A percentile compares a stretch with the other conserved stretches of the same genome.
These are phyloP conservation scores for Euzophera pinguis DNA, from an alignment of 2,888 invertebrate species.

Conservation along the genomic window DNA sequence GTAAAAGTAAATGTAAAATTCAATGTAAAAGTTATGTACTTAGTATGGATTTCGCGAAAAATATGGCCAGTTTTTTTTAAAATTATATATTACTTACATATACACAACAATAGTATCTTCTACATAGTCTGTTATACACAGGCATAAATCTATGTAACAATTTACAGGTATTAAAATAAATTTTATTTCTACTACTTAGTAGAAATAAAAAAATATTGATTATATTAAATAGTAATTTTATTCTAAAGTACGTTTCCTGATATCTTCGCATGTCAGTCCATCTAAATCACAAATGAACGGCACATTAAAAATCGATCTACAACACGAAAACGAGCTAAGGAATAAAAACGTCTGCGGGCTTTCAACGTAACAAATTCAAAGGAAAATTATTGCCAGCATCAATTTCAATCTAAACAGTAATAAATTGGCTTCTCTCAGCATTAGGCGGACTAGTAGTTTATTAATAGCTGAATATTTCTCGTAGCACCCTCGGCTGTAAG, in stretches of 20 bases:
- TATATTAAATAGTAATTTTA: neutral
- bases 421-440: slow-evolving; percentile 77
- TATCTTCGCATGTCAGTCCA: slow-evolving; percentile 2
- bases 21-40: too few species aligned
- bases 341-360: slow-evolving; percentile 64
- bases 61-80: too few species aligned
- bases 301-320: slow-evolving; percentile 63
- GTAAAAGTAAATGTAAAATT: too few species aligned
- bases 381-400: slow-evolving; percentile 74
- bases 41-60: too few species aligned
- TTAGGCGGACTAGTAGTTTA: slow-evolving; percentile 62
- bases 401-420: slow-evolving; percentile 78
- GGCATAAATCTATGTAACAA: too few species aligned
- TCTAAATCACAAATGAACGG: slow-evolving; percentile 24
- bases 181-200: too few species aligned
- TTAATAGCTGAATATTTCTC: slow-evolving; percentile 75
- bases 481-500: slow-evolving; percentile 59
- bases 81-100: too few species aligned
- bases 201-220: too few species aligned
- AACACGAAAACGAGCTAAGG: slow-evolving; percentile 49
- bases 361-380: slow-evolving; percentile 73
- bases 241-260: neutral
- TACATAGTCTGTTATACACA: too few species aligned
- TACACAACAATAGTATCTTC: too few species aligned
- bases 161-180: too few species aligned